Percentiles rank a stretch among this genome's conserved stretches.
Conservation (phyloP, 2,888 invertebrate genomes). For the Diabrotica balteata region DNA sequence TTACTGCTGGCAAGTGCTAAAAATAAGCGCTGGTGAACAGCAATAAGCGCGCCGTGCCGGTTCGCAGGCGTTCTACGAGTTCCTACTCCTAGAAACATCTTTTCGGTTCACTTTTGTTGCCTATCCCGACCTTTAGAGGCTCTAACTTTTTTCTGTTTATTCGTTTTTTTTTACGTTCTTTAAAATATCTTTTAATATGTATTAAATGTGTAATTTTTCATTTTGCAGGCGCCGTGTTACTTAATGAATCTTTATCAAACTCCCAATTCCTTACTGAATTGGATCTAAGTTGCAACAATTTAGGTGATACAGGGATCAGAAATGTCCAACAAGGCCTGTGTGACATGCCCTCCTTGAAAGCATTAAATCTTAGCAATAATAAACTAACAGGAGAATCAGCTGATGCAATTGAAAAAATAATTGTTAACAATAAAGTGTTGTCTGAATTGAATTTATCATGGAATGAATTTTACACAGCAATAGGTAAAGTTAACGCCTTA, state of each 20-base stretch:
- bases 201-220: too few relatives aligned
- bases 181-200: too few relatives aligned
- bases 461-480: conserved; percentile 61
- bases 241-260: conserved; percentile 54
- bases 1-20: too few relatives aligned
- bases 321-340: conserved; percentile 53
- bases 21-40: too few relatives aligned
- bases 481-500: conserved; percentile 44
- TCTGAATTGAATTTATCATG: conserved; percentile 63
- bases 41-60: too few relatives aligned
- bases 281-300: conserved; percentile 60
- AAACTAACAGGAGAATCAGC: conserved; percentile 60
- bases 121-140: too few relatives aligned
- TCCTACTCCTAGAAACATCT: too few relatives aligned
- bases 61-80: too few relatives aligned
- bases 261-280: conserved; percentile 54
- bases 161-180: too few relatives aligned
- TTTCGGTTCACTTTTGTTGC: too few relatives aligned
- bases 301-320: conserved; percentile 60
- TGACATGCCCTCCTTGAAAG: conserved; percentile 53
- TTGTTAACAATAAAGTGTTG: conserved; percentile 59
- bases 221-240: conserved; percentile 53
- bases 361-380: conserved; percentile 63
- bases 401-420: conserved; percentile 54
- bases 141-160: too few relatives aligned